Conservation (phyloP, 2,888 invertebrate species). For the Troides oblongomaculatus region DNA sequence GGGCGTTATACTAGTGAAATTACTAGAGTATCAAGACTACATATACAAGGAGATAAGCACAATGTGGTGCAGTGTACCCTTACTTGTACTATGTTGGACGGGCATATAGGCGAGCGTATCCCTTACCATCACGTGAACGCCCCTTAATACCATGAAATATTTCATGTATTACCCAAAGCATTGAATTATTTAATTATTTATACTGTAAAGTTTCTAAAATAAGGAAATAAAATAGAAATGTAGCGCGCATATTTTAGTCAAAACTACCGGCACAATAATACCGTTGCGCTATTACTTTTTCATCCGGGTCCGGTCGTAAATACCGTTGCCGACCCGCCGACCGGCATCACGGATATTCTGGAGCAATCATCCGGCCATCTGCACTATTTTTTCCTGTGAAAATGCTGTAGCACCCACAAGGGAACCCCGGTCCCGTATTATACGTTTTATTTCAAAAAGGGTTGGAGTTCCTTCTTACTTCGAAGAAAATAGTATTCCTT, state of each 20-base stretch:
- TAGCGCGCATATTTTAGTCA: slow-evolving; percentile 12
- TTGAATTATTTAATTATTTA: neutral
- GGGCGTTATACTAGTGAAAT: too few species aligned
- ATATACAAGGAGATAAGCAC: too few species aligned
- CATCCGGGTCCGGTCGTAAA: slow-evolving; percentile 69
- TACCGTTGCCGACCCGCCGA: slow-evolving; percentile 43
- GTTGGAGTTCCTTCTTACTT: slow-evolving; percentile 29
- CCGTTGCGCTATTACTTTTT: slow-evolving; percentile 61
- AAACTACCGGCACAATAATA: slow-evolving; percentile 41
- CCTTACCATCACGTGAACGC: too few species aligned
- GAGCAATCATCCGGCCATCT: slow-evolving; percentile 71
- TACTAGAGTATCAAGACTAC: too few species aligned
- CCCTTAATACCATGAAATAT: neutral
- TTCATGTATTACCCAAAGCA: neutral
- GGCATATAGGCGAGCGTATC: too few species aligned
- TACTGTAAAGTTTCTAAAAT: neutral
- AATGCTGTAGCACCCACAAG: slow-evolving; percentile 56
- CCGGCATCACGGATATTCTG: slow-evolving; percentile 67
- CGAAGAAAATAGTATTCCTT: neutral
- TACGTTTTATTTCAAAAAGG: slow-evolving; percentile 59
- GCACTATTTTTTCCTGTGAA: slow-evolving; percentile 70
- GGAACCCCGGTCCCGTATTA: slow-evolving; percentile 47
- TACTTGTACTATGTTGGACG: too few species aligned
- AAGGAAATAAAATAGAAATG: neutral
- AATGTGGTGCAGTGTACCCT: too few species aligned